A percentile compares a stretch with the other conserved stretches of the same genome.
These are phyloP conservation scores for Cyprinella venusta DNA, from an alignment of 2,797 vertebrate species.

Conservation along the genomic window DNA sequence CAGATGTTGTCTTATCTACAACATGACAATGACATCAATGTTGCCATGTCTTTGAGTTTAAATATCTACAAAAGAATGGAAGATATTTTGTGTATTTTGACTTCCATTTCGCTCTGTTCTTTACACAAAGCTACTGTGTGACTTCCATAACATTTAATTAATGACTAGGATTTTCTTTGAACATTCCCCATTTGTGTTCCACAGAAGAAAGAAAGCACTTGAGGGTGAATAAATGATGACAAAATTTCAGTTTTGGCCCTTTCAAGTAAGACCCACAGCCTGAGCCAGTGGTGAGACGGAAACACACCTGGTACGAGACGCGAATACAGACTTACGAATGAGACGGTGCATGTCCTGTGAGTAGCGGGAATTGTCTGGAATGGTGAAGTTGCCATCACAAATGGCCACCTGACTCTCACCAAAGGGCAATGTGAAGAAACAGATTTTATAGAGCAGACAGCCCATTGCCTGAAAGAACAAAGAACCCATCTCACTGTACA, in stretches of 20 bases:
- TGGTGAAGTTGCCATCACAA: conserved; percentile 98
- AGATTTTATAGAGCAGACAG: conserved; percentile 98
- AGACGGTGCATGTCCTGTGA: conserved; percentile 98
- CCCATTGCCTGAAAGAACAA: conserved; percentile 84
- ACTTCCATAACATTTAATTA: neutral
- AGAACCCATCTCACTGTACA: conserved; percentile 17
- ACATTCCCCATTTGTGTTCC: neutral
- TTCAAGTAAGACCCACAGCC: conserved; percentile 22
- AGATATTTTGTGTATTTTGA: neutral
- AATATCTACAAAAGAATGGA: neutral
- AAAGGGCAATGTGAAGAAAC: conserved; percentile 97
- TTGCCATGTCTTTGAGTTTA: neutral
- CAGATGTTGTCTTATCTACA: too few species aligned
- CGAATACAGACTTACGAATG: conserved; percentile 84
- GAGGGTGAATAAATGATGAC: neutral
- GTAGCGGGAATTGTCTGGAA: conserved; percentile 97
- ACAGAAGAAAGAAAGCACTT: neutral
- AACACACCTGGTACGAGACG: neutral
- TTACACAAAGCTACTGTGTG: neutral
- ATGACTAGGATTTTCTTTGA: neutral
- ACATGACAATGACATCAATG: neutral
- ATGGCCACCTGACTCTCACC: conserved; percentile 99
- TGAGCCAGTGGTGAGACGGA: neutral
- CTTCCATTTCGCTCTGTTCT: neutral
- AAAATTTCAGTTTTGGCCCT: neutral